Conservation (phyloP, 2,113 vertebrate genomes). For the Dasypus novemcinctus region DNA sequence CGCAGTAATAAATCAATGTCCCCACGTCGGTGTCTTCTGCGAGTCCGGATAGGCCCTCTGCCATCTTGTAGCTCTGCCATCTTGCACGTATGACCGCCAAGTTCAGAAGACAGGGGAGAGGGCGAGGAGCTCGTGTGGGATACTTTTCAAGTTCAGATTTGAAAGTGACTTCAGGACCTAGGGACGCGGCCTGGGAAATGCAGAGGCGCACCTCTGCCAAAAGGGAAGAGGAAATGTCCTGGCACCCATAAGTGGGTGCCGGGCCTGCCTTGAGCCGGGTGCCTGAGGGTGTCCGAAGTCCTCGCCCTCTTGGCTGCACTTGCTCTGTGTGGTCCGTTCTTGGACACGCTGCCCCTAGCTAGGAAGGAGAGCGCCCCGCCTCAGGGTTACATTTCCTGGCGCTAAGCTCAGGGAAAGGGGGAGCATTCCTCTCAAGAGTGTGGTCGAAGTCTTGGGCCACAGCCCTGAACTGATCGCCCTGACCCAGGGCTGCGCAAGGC, state of each 20-base stretch:
- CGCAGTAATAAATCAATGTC: neutral
- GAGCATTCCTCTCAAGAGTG: neutral
- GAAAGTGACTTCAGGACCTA: neutral
- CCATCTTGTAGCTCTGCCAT: neutral
- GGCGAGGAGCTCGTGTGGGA: neutral
- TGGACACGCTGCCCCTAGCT: neutral
- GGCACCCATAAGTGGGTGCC: neutral
- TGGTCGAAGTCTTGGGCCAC: accelerated
- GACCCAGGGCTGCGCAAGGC: neutral
- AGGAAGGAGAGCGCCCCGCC: neutral
- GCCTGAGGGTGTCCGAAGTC: neutral
- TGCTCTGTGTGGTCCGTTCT: too few relatives aligned
- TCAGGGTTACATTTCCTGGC: neutral
- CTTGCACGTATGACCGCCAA: accelerated
- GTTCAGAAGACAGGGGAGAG: neutral
- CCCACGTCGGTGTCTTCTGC: neutral
- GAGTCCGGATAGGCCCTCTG: accelerated
- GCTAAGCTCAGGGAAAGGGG: too few relatives aligned
- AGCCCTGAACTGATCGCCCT: neutral
- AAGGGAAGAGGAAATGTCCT: neutral
- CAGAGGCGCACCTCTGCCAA: neutral
- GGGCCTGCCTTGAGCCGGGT: neutral
- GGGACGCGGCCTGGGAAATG: neutral
- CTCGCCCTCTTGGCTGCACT: neutral
- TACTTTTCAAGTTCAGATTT: neutral